Evolutionary conservation across 2,797 vertebrate species (phyloP), one percentile per base, ranked within the genome.

Genomic region (Lates japonicus): DNA sequence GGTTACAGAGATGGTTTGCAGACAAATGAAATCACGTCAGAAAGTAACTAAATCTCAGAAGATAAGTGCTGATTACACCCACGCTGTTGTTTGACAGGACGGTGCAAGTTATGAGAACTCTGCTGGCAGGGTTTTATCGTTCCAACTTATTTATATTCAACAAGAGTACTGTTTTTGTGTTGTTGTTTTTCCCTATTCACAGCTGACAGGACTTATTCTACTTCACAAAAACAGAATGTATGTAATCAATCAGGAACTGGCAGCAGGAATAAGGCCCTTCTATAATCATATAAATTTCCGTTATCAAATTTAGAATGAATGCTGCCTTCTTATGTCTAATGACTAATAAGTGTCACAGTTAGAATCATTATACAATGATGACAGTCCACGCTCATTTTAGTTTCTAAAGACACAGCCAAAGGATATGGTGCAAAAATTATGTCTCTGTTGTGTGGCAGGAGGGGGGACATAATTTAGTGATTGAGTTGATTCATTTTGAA

Each of bases 401-500:
- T 57, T 55, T 80, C 68, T 55, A 39, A 69, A 83, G 62, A 78
- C 33, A 55, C 60, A 84, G 66, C 54, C 49, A 59, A 86, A 80
- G 71, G 76, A 79, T 57, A 60, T 61, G 46, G 48, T 67, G 46
- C 51, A 61, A 69, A 57, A 81, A 84, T 80, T 78, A 72, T 82
- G 71, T 87, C 84, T 85, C 65, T 84, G 86, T 86, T 85, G 82
- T 79, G 80, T 88, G 80, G 80, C 44, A 78, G 73, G 65, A 29
- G 48, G 22, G 48, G 66, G 49, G 57, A 63, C 46, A 42, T 89
- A 82, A 92, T 91, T 86, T 83, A 85, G 80, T 77, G 74, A 68
- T 81, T 78, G 85, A 91, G 81, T 89, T 90, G 81, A 92, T 94
- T 92, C 88, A 78, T 89, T 92, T 91, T 89, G 84, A 93, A 93